Evolutionary conservation across 2,888 invertebrate genomes (phyloP), one percentile per base, ranked within the genome.

Genomic region (Leptura quadrifasciata): DNA sequence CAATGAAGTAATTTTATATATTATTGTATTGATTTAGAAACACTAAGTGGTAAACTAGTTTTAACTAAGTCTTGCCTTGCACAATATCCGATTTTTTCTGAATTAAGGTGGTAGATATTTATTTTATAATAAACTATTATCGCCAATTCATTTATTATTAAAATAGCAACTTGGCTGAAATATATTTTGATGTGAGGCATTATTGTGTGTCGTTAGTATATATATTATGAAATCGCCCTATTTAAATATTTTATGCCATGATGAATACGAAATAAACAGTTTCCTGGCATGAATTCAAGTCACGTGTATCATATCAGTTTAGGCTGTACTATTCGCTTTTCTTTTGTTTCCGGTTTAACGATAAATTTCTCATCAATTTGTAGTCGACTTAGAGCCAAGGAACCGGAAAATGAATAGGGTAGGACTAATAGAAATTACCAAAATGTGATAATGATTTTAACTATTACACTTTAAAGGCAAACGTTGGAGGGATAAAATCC

Each of bases 381-480:
- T 31, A 68, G 68, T 20, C 20, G 20, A 35, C 17, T 31, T 57
- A 35, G 17, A 55, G 20, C 52, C 65, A 65, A 57, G 31, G 68
- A 55, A 55, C 18, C 17, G 68, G 27, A 27, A 68, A 68, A 68
- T 68, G 57, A 68, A 68, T 31, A 35, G 68, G 68, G 68, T 68
- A 57, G 31, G 17, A 68, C 68, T 57, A 68, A 68, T 57, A 57
- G 68, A 68, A 68, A 55, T 57, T 68, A 31, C 57, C 68, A 68
- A 68, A 68, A 68, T 57, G 68, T 21, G 57, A 35, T 68, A 68
- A 68, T 57, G 27, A 68, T 57, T 68, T 31, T 55, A 68, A 35
- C 57, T 54, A 57, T 68, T 55, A 68, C 18, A 55, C 55, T 57
- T 67, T 55, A 17, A 9, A 21, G 20, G 55, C 57, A 35, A 20